Conservation (phyloP, 64 coral and sea anemone genomes). For the Montipora cactus region DNA sequence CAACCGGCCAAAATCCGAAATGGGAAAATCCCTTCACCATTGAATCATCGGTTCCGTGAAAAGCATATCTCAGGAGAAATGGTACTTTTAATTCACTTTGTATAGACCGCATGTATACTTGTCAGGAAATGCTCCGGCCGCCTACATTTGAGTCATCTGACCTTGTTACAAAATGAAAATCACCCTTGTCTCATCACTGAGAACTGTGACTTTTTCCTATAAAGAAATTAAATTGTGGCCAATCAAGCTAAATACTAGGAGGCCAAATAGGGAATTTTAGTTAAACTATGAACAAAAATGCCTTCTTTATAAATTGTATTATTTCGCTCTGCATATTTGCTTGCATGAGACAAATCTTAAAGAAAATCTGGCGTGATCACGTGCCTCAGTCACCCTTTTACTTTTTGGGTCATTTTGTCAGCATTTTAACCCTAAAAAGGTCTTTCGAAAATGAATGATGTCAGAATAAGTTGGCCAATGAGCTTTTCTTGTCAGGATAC, state of each 20-base stretch:
- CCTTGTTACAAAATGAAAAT: not conserved
- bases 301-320: too few species aligned
- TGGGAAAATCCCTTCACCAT: conserved; percentile 24
- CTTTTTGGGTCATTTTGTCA: too few species aligned
- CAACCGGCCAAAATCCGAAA: too few species aligned
- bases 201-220: not conserved
- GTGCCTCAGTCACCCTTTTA: not conserved
- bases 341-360: not conserved
- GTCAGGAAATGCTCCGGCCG: not conserved
- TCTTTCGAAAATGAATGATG: not conserved
- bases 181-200: not conserved
- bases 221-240: too few species aligned
- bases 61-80: not conserved
- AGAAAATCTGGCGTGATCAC: not conserved
- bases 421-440: too few species aligned
- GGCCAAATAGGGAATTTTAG: too few species aligned
- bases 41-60: conserved; percentile 16
- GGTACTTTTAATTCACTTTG: not conserved
- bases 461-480: not conserved
- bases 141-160: not conserved
- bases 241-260: too few species aligned
- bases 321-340: too few species aligned
- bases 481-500: not conserved
- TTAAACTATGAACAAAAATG: too few species aligned
- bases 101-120: not conserved